Evolutionary conservation across 2,888 invertebrate species (phyloP).

Genomic region (Eupithecia centaureata): DNA sequence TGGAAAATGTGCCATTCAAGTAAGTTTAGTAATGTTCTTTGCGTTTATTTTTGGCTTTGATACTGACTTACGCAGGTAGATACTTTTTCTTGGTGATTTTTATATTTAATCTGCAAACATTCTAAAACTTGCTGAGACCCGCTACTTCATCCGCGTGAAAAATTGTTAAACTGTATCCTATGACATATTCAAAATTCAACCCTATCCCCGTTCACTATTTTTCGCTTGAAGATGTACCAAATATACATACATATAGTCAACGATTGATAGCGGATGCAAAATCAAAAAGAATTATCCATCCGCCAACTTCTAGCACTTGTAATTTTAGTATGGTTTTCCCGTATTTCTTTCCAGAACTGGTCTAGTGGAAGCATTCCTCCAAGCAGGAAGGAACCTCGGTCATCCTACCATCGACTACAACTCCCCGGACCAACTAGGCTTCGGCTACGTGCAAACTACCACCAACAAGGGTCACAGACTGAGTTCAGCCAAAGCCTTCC

Average conservation of each 20-base stretch:
- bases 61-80: background rate
- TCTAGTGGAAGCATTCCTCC: conserved; percentile 82
- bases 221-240: too few relatives aligned
- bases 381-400: conserved; percentile 84
- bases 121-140: too few relatives aligned
- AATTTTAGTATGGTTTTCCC: background rate
- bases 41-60: background rate
- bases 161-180: too few relatives aligned
- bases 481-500: conserved; percentile 87
- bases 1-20: conserved; percentile 85
- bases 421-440: conserved; percentile 85
- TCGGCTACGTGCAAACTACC: conserved; percentile 80
- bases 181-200: too few relatives aligned
- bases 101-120: background rate
- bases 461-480: conserved; percentile 86
- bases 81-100: background rate
- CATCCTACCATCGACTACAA: conserved; percentile 85
- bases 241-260: too few relatives aligned
- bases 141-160: too few relatives aligned
- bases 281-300: too few relatives aligned
- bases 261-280: too few relatives aligned
- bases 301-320: too few relatives aligned
- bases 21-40: conserved; percentile 50
- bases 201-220: too few relatives aligned
- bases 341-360: conserved; percentile 69